phyloP scores from a whole-genome alignment of 2,888 invertebrate species.

The Metellina segmentata region DNA sequence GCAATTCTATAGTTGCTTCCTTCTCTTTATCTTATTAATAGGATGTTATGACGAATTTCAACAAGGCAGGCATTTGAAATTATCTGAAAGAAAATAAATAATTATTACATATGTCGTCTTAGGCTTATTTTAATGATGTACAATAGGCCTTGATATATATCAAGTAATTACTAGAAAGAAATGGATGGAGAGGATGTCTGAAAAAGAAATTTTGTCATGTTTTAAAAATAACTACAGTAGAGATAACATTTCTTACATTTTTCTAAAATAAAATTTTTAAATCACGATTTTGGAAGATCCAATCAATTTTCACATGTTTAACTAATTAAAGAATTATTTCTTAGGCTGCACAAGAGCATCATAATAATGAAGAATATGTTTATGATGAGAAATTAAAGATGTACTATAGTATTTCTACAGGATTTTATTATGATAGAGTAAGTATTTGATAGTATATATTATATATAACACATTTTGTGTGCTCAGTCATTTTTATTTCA shows the following conservation, averaged over 20 bases:
- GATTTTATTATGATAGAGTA: slow-evolving; percentile 95
- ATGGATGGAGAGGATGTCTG: too few relatives aligned
- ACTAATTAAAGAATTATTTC: not conserved
- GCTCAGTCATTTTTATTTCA: not conserved
- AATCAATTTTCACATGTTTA: not conserved
- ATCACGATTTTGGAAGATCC: not conserved
- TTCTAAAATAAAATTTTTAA: not conserved
- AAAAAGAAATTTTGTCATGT: too few relatives aligned
- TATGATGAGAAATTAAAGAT: slow-evolving; percentile 92
- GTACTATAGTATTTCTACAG: slow-evolving; percentile 93
- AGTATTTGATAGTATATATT: slow-evolving; percentile 80
- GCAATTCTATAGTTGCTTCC: too few relatives aligned
- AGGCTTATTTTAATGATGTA: too few relatives aligned
- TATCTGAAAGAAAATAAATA: too few relatives aligned
- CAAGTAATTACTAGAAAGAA: too few relatives aligned
- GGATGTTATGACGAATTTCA: too few relatives aligned
- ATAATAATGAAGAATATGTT: slow-evolving; percentile 80
- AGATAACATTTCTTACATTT: not conserved
- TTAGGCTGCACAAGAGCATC: not conserved
- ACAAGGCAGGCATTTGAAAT: too few relatives aligned
- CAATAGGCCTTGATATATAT: too few relatives aligned
- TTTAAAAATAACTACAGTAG: not conserved
- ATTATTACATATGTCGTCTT: too few relatives aligned
- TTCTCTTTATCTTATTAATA: too few relatives aligned
- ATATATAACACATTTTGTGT: not conserved